Conservation (phyloP, 2,113 vertebrate species). For the Carollia perspicillata region DNA sequence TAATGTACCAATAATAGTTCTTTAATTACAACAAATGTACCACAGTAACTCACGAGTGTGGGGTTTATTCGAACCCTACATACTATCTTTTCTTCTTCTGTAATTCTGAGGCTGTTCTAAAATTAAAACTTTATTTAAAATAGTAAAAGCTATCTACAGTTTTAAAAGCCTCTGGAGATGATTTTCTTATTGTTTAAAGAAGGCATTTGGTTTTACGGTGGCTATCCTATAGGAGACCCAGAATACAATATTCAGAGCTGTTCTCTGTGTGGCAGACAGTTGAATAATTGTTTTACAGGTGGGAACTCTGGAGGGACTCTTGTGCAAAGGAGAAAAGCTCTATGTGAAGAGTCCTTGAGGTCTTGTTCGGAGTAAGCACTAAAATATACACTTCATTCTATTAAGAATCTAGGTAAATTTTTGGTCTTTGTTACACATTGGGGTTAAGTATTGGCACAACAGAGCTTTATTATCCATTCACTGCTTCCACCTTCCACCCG, state of each 20-base stretch:
- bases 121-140: constrained; percentile 17
- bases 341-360: background rate
- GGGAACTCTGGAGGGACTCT: background rate
- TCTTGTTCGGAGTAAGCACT: background rate
- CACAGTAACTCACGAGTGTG: background rate
- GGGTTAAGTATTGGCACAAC: too few species aligned
- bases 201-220: background rate
- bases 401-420: background rate
- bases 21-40: background rate
- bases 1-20: background rate
- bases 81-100: background rate
- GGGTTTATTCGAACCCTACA: background rate
- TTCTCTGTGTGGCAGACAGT: background rate
- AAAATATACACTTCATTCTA: background rate
- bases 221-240: background rate
- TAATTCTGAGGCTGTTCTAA: constrained; percentile 6
- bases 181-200: constrained; percentile 6
- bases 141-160: background rate
- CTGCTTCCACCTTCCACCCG: background rate
- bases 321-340: background rate
- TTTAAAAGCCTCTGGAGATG: background rate
- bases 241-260: background rate
- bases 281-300: background rate
- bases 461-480: background rate
- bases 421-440: background rate